Evolutionary conservation across 2,113 vertebrate species (phyloP).

Genomic region (Lonchura striata): DNA sequence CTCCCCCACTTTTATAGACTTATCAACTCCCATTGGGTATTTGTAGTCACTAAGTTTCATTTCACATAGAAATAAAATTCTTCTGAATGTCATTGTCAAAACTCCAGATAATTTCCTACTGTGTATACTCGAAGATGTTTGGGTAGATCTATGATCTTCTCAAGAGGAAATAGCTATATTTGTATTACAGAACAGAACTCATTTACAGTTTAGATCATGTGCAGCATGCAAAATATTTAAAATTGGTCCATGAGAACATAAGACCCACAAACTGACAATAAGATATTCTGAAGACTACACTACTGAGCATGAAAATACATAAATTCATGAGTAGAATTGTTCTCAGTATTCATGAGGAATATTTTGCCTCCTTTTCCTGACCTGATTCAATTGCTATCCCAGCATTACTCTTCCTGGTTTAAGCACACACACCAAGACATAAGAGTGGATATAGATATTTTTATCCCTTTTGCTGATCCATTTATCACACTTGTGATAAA

Average conservation of each 20-base stretch:
- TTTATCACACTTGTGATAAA: not conserved
- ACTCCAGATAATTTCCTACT: not conserved
- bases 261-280: not conserved
- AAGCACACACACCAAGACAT: not conserved
- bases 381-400: not conserved
- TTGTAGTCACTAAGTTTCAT: not conserved
- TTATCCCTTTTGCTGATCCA: not conserved
- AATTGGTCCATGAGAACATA: not conserved
- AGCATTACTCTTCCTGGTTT: not conserved
- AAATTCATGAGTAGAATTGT: not conserved
- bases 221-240: not conserved
- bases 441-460: not conserved
- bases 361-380: not conserved
- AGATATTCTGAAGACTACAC: not conserved
- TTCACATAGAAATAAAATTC: not conserved
- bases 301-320: not conserved
- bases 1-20: not conserved
- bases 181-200: not conserved
- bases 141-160: not conserved
- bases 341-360: not conserved
- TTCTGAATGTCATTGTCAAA: not conserved
- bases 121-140: fast-evolving
- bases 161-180: not conserved
- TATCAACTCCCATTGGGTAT: not conserved
- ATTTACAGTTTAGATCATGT: not conserved